Base-by-base conservation (phyloP, 2,113 vertebrate species). In the Lepus timidus region DNA sequence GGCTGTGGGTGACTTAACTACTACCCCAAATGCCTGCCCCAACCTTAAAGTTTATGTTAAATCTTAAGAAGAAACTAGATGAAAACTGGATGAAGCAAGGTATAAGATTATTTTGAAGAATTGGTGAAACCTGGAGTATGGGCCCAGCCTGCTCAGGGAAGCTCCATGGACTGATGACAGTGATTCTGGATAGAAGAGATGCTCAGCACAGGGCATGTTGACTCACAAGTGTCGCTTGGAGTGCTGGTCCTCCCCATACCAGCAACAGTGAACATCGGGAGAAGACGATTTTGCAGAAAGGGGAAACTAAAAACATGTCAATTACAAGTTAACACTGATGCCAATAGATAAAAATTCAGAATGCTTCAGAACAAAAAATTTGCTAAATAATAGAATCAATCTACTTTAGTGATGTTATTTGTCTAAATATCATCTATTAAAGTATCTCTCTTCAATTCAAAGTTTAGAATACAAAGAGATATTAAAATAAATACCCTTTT, bases 51-150 rank as follows among this genome's bases (percentile, higher is more conserved):
- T 1, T 17, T 74, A 70, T 90, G 55, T 51, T 44, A 86, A 1
- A 3, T 64, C 74, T 93, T 93, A 83, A 91, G 68, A 88, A 91
- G 67, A 93, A 82, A 93, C 11, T 64, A 33, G 52, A 39, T 83
- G 65, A 79, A 96, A 95, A 85, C 39, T 23, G 36, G 27, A 49
- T 52, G 75, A 62, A 91, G 51, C 61, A 52, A 25, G 7, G 49
- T 73, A 71, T n/a, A 74, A 68, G 25, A 52, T 68, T 22, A 61
- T 70, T 91, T 79, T 85, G 84, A 75, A 88, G 58, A 79, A 61
- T 68, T 36, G 25, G 5, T 75, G 16, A 22, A 79, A 86, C 58
- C 51, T 55, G 55, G 44, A 75, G 49, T 1, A 20, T 22, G 7
- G 36, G 61, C 20, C 13, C 78, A 61, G 61, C 90, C 1, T 85